These are phyloP conservation scores for Pachyuromys duprasi DNA, from an alignment of 2,797 vertebrate genomes.

Conservation along the genomic window DNA sequence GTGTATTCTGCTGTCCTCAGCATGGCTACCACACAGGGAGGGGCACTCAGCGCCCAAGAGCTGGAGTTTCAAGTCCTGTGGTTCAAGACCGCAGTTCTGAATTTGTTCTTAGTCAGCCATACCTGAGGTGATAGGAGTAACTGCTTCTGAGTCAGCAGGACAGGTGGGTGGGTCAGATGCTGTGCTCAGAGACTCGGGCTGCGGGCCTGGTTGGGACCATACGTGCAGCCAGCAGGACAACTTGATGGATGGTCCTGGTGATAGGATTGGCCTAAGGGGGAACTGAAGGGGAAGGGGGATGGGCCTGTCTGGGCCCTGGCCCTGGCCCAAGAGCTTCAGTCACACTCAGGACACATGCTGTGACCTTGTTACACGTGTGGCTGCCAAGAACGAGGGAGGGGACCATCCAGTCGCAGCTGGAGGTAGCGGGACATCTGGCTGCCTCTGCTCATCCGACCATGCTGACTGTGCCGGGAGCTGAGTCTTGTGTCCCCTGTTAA, in stretches of 20 bases:
- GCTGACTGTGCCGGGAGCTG: rapidly evolving
- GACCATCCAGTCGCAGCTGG: neutral
- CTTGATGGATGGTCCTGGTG: neutral
- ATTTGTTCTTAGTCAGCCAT: neutral
- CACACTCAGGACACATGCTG: neutral
- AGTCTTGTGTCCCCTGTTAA: neutral
- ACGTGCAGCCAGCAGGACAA: neutral
- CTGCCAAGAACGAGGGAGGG: rapidly evolving
- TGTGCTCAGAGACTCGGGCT: neutral
- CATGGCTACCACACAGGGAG: neutral
- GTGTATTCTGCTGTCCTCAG: neutral
- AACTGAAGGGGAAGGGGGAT: neutral
- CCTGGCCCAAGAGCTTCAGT: neutral
- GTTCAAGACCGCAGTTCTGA: neutral
- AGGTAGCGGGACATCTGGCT: neutral
- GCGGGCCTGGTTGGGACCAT: neutral
- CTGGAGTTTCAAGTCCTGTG: no score
- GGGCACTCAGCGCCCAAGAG: no score
- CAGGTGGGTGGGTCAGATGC: neutral
- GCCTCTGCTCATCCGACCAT: rapidly evolving
- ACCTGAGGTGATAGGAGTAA: neutral
- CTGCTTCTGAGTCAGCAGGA: neutral
- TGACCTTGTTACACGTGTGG: rapidly evolving
- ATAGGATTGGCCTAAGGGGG: no score
- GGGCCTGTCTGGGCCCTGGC: neutral